Conservation (phyloP, 2,797 vertebrate species). For the Esox masquinongy region DNA sequence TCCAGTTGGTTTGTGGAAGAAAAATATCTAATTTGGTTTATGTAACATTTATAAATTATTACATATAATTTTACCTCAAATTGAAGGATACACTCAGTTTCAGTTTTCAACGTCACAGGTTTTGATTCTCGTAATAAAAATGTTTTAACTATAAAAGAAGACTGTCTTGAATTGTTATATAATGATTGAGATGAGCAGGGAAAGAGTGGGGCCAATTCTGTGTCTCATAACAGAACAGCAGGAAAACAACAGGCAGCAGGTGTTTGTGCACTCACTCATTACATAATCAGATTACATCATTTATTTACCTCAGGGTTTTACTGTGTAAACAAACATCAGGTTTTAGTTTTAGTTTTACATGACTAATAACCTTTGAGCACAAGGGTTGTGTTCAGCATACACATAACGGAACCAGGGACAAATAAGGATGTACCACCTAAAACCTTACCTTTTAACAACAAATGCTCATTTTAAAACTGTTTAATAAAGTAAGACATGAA, state of each 20-base stretch:
- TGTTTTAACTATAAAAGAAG: neutral
- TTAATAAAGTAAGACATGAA: too few species aligned
- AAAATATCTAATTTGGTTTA: too few species aligned
- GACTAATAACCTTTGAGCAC: neutral
- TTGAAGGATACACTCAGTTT: too few species aligned
- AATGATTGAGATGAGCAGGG: neutral
- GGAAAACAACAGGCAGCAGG: neutral
- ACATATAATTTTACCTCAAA: too few species aligned
- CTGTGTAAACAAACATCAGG: neutral
- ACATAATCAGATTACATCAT: constrained; percentile 24
- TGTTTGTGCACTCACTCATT: constrained; percentile 25
- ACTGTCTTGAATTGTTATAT: neutral
- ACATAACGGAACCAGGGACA: neutral
- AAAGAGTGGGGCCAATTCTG: too few species aligned
- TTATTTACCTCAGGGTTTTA: constrained; percentile 7
- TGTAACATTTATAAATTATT: too few species aligned
- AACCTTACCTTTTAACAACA: too few species aligned
- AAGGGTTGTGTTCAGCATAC: neutral
- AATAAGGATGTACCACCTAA: too few species aligned
- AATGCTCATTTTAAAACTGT: too few species aligned
- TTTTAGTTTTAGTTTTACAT: neutral
- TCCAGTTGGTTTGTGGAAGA: too few species aligned
- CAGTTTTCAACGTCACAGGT: too few species aligned
- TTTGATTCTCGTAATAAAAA: too few species aligned
- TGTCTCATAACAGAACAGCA: neutral